Evolutionary conservation across 2,888 invertebrate species (phyloP).

Genomic region (Boloria euphrosyne): DNA sequence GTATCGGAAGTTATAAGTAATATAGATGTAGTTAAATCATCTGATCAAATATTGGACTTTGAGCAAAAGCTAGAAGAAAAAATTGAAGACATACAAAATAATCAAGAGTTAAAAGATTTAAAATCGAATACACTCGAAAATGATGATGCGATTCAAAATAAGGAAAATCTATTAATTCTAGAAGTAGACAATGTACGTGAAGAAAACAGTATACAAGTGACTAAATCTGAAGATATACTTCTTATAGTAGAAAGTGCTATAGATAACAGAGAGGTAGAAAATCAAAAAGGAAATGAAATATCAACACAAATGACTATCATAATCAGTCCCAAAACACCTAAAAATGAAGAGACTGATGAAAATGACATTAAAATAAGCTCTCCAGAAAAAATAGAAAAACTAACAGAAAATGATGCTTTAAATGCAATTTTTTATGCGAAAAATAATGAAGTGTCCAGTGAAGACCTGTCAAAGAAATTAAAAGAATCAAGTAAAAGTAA

Average conservation of each 20-base stretch:
- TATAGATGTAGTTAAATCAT: not conserved
- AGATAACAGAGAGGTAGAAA: slow-evolving; percentile 41
- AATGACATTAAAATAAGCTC: slow-evolving; percentile 15
- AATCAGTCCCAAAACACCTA: slow-evolving; percentile 51
- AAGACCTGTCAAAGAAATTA: slow-evolving; percentile 48
- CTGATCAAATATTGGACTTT: not conserved
- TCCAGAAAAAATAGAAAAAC: slow-evolving; percentile 44
- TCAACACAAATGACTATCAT: slow-evolving; percentile 56
- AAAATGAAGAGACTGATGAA: slow-evolving; percentile 27
- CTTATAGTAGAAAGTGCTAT: slow-evolving; percentile 57
- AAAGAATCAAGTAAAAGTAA: slow-evolving; percentile 45
- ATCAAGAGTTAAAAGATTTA: slow-evolving; percentile 1
- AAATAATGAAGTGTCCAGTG: slow-evolving; percentile 47
- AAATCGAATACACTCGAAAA: not conserved
- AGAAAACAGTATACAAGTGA: slow-evolving; percentile 45
- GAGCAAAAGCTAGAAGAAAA: not conserved
- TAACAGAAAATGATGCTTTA: slow-evolving; percentile 53
- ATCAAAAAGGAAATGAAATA: slow-evolving; percentile 34
- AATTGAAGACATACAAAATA: not conserved
- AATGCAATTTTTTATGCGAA: slow-evolving; percentile 55
- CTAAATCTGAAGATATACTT: slow-evolving; percentile 47
- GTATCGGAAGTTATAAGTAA: not conserved
- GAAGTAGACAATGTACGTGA: slow-evolving; percentile 56
- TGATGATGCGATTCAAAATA: slow-evolving; percentile 14
- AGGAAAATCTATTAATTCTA: slow-evolving; percentile 49